phyloP scores from a whole-genome alignment of 92 coral and sea anemone genomes.

The Porites rus region DNA sequence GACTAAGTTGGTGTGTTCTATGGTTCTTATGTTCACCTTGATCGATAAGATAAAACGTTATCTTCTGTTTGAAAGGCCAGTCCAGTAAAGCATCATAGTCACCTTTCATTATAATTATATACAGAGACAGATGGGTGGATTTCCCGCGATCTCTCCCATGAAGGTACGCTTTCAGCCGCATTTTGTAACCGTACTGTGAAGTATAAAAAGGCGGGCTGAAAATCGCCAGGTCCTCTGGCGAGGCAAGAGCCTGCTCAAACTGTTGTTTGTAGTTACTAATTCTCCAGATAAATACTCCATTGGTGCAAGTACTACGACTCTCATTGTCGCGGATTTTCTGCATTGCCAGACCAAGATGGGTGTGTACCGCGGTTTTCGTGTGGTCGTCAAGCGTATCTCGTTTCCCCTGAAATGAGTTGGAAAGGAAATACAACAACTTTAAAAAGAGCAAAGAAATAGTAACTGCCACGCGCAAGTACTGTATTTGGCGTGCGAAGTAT shows the following conservation, averaged over 20 bases:
- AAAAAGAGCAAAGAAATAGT: neutral
- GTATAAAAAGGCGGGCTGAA: conserved; percentile 98
- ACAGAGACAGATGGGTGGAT: conserved; percentile 91
- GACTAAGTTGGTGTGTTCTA: conserved; percentile 91
- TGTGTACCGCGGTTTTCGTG: conserved; percentile 79
- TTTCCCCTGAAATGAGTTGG: conserved; percentile 70
- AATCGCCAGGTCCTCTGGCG: conserved; percentile 94
- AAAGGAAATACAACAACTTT: neutral
- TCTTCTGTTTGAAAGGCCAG: conserved; percentile 99
- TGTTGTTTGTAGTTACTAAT: conserved; percentile 86
- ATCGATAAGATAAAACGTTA: conserved; percentile 92
- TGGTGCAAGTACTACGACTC: conserved; percentile 90
- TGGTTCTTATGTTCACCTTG: conserved; percentile 93
- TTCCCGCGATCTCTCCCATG: conserved; percentile 98
- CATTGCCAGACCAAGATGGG: conserved; percentile 94
- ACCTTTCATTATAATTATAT: conserved; percentile 97
- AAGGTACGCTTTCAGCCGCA: conserved; percentile 91
- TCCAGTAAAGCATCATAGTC: conserved; percentile 93
- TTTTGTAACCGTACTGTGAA: conserved; percentile 94
- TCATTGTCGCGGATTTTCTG: conserved; percentile 95
- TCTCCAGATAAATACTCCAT: conserved; percentile 95
- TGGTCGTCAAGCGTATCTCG: conserved; percentile 92
- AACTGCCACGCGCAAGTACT: no score
- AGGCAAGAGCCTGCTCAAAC: conserved; percentile 82
- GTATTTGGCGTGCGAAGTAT: no score